Evolutionary conservation across 2,113 vertebrate species (phyloP), one percentile per base, ranked within the genome.

Genomic region (Forbesichthys agassizii): DNA sequence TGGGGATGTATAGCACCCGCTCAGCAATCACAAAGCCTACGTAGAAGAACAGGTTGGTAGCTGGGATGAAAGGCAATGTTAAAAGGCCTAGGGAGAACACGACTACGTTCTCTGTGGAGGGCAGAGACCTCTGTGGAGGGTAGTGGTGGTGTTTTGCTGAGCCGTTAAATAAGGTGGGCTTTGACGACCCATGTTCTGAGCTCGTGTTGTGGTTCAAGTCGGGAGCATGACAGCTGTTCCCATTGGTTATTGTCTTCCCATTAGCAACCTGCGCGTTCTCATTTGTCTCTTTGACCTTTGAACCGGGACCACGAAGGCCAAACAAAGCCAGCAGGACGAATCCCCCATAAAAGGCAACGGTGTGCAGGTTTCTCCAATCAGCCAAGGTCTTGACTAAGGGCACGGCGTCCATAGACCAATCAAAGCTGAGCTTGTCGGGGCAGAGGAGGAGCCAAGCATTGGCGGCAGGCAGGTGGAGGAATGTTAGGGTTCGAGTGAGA

Each of bases 351-450:
- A 98, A 98, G 93, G 93, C 93, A 85, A 93, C 88, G 11, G 95
- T 96, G 92, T 96, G 94, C 84, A 99, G 87, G 85, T 99, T 99
- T 92, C 98, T 96, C 95, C 95, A 96, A 74, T 99, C 97, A 0
- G 89, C 90, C 68, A 94, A 7, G 62, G 93, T 92, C 87, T 92
- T 94, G 69, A 99, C 91, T 87, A 99, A 91, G 90, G 98, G 98
- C 89, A 99, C 92, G 0, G 98, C 96, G 64, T 99, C 98, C 98
- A 99, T 99, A 51, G 98, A 99, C 97, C 98, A 99, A 82, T 99
- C 98, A 66, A 99, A 99, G 82, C 98, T 99, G 77, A 99, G 94
- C 42, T 93, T 96, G 80, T 96, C 95, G 0, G 98, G 97, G 88
- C 95, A 99, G 11, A 99, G 88, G 76, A 99, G 89, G 65, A 99